Percentiles rank a stretch among this genome's conserved stretches.
Conservation (phyloP, 2,113 vertebrate species). For the Chionis minor region DNA sequence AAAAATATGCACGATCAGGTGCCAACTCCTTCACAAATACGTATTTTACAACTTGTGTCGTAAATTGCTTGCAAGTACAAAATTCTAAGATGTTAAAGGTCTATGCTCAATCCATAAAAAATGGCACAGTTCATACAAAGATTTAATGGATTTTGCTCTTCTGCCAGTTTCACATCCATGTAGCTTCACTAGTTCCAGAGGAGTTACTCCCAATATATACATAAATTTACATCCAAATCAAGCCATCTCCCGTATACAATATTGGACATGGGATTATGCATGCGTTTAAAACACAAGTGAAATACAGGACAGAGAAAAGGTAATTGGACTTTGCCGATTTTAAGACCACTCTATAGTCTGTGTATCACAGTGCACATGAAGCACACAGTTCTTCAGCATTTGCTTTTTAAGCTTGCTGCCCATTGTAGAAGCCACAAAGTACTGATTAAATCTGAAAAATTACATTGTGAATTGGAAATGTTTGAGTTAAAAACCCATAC, state of each 20-base stretch:
- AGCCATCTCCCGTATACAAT: neutral
- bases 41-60: neutral
- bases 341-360: neutral
- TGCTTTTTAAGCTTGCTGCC: neutral
- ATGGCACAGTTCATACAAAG: neutral
- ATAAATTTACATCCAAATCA: neutral
- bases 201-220: neutral
- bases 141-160: neutral
- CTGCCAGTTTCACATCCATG: neutral
- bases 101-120: neutral
- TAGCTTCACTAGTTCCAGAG: neutral
- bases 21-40: slow-evolving; percentile 39
- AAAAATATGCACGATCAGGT: slow-evolving; percentile 31
- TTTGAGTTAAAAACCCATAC: neutral
- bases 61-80: slow-evolving; percentile 7
- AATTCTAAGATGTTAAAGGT: neutral
- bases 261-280: neutral
- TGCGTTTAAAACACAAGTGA: neutral
- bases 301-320: slow-evolving; percentile 33
- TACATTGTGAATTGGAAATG: neutral
- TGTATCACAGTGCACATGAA: neutral
- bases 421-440: neutral
- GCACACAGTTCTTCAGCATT: slow-evolving; percentile 13
- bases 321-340: neutral
- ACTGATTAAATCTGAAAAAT: neutral